Conservation (phyloP, 2,797 vertebrate species). For the Channallabes apus region DNA sequence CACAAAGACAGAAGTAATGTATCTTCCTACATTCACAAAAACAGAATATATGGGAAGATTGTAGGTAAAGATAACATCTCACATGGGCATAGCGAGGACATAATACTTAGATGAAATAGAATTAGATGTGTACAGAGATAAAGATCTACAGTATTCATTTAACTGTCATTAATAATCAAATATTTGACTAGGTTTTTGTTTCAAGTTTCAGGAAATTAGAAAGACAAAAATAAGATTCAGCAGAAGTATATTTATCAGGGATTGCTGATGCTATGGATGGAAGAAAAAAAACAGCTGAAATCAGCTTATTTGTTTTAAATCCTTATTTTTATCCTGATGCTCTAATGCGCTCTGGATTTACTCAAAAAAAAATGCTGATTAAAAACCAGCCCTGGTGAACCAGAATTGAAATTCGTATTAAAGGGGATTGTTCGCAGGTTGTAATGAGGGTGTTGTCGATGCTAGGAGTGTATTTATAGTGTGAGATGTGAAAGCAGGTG, state of each 20-base stretch:
- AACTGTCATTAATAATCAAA: slow-evolving; percentile 39
- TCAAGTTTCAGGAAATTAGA: slow-evolving; percentile 47
- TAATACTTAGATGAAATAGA: slow-evolving; percentile 17
- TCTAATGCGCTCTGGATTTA: slow-evolving; percentile 47
- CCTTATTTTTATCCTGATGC: slow-evolving; percentile 42
- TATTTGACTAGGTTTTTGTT: slow-evolving; percentile 38
- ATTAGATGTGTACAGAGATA: slow-evolving; percentile 25
- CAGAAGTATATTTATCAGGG: slow-evolving; percentile 46
- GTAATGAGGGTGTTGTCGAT: slow-evolving; percentile 33
- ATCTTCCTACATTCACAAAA: not conserved
- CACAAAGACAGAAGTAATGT: slow-evolving; percentile 4
- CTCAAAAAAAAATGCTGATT: slow-evolving; percentile 18
- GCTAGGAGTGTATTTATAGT: slow-evolving; percentile 1
- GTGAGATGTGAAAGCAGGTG: slow-evolving; percentile 11
- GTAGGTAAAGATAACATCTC: slow-evolving; percentile 5
- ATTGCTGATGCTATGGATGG: slow-evolving; percentile 52
- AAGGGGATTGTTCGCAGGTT: slow-evolving; percentile 43
- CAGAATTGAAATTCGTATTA: slow-evolving; percentile 45
- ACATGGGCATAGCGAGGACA: slow-evolving; percentile 5
- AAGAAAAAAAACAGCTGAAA: slow-evolving; percentile 1
- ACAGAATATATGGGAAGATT: not conserved
- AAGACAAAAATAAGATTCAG: slow-evolving; percentile 42
- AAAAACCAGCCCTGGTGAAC: slow-evolving; percentile 20
- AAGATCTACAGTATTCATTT: slow-evolving; percentile 24
- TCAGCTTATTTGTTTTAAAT: slow-evolving; percentile 51